Evolutionary conservation across 2,113 vertebrate genomes (phyloP).

Genomic region (Atherinomorus stipes): DNA sequence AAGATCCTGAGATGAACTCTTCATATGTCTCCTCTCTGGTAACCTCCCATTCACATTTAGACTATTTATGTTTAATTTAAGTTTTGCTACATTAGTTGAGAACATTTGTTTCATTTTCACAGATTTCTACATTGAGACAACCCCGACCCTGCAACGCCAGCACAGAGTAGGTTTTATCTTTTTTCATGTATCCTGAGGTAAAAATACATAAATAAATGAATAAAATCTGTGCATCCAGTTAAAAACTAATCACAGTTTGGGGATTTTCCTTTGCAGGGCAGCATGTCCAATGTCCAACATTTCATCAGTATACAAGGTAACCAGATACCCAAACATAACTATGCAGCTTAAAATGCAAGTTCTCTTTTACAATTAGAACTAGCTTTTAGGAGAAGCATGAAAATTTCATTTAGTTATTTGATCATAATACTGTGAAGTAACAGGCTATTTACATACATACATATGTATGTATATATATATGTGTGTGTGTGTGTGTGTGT

Average conservation of each 20-base stretch:
- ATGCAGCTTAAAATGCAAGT: not conserved
- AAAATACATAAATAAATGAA: not conserved
- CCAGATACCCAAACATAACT: not conserved
- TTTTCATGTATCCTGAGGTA: not conserved
- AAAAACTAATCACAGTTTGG: not conserved
- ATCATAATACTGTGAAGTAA: too few species aligned
- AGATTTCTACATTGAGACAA: conserved; percentile 41
- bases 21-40: conserved; percentile 41
- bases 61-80: not conserved
- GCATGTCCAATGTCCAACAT: conserved; percentile 9
- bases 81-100: not conserved
- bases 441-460: too few species aligned
- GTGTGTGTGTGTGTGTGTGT: too few species aligned
- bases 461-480: too few species aligned
- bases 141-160: conserved; percentile 8
- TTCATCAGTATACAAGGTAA: conserved; percentile 61
- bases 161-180: conserved; percentile 44
- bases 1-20: not conserved
- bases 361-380: not conserved
- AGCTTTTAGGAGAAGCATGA: not conserved
- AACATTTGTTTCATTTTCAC: conserved; percentile 8
- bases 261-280: conserved; percentile 37
- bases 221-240: fast-evolving
- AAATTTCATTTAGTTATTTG: not conserved
- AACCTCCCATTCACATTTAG: not conserved